A percentile compares a stretch with the other conserved stretches of the same genome.
These are phyloP conservation scores for Macrophya alboannulata DNA, from an alignment of 2,888 invertebrate genomes.

Conservation along the genomic window DNA sequence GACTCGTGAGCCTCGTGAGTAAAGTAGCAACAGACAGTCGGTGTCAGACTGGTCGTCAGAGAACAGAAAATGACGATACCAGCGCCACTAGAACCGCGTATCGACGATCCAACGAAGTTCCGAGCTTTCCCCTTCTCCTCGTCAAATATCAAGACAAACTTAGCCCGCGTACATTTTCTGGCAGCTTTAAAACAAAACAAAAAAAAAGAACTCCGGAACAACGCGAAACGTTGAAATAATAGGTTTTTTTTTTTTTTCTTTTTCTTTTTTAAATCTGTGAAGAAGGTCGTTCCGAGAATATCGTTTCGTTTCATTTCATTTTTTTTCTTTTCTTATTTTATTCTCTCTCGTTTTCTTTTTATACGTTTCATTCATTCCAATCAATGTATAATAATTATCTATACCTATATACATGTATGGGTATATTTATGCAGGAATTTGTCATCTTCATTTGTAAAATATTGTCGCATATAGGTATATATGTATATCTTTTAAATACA, in stretches of 20 bases:
- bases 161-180: conserved; percentile 25
- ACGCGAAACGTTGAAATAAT: not conserved
- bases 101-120: conserved; percentile 23
- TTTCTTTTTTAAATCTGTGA: not conserved
- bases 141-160: not conserved
- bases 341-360: not conserved
- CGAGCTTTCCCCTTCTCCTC: not conserved
- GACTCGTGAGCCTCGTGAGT: conserved; percentile 45
- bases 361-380: not conserved
- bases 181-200: not conserved
- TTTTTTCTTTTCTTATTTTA: not conserved
- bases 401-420: not conserved
- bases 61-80: not conserved
- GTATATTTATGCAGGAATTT: not conserved
- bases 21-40: conserved; percentile 51
- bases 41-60: conserved; percentile 38
- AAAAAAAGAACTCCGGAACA: not conserved
- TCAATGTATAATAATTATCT: not conserved
- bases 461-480: too few relatives aligned
- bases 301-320: not conserved
- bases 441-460: not conserved
- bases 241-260: not conserved
- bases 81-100: conserved; percentile 42
- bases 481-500: too few relatives aligned
- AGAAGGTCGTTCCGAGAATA: conserved; percentile 8